Percentiles rank a stretch among this genome's conserved stretches.
phyloP scores from a whole-genome alignment of 2,113 vertebrate genomes.

The Guaruba guarouba region DNA sequence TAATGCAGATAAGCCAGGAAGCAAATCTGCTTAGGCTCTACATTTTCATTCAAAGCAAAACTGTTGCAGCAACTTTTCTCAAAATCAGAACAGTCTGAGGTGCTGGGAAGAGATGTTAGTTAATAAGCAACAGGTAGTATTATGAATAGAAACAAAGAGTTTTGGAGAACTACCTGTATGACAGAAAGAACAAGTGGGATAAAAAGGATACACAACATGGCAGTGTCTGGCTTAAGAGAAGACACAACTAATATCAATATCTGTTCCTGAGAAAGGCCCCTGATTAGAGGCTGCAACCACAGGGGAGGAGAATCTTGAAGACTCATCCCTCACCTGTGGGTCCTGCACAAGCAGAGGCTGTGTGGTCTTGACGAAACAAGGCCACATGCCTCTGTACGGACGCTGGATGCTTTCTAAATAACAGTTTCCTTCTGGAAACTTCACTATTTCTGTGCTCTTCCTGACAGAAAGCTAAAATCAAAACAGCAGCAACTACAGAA shows the following conservation, averaged over 20 bases:
- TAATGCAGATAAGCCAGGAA: not conserved
- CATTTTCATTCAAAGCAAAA: not conserved
- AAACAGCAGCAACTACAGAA: not conserved
- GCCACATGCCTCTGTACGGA: rapidly evolving
- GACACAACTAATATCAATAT: not conserved
- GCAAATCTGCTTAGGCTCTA: not conserved
- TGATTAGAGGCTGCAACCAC: not conserved
- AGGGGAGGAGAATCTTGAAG: not conserved
- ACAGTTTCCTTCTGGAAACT: not conserved
- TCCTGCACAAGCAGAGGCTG: not conserved
- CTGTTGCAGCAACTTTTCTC: not conserved
- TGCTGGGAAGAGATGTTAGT: not conserved
- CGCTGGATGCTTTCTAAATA: not conserved
- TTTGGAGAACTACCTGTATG: not conserved
- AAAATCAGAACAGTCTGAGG: not conserved
- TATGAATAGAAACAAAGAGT: not conserved
- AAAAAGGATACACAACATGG: not conserved
- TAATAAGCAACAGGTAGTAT: not conserved
- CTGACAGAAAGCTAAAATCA: not conserved
- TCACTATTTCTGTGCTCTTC: not conserved
- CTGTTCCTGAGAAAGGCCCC: not conserved
- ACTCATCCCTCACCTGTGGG: rapidly evolving
- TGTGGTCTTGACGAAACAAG: not conserved
- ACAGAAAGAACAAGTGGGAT: not conserved
- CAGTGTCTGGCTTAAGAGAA: not conserved